Percentiles rank a stretch among this genome's conserved stretches.
phyloP scores from a whole-genome alignment of 2,888 invertebrate species.

The Monopis laevigella region DNA sequence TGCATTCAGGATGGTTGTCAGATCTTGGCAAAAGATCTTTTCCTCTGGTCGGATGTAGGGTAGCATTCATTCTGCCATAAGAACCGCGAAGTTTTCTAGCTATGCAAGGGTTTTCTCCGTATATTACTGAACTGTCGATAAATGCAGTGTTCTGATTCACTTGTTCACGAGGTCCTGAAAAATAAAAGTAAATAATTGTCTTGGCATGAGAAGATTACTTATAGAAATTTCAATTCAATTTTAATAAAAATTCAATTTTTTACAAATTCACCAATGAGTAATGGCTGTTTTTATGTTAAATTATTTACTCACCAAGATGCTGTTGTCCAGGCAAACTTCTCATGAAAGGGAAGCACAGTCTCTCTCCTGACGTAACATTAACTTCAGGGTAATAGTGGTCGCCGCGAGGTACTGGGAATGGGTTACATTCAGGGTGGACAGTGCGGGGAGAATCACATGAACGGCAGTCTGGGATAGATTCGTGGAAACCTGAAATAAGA shows the following conservation, averaged over 20 bases:
- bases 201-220: no score
- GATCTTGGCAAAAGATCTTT: conserved; percentile 84
- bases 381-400: conserved; percentile 91
- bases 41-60: conserved; percentile 75
- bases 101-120: conserved; percentile 89
- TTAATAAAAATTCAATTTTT: no score
- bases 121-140: conserved; percentile 86
- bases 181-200: neutral
- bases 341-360: conserved; percentile 94
- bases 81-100: conserved; percentile 79
- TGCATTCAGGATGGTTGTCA: conserved; percentile 86
- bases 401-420: conserved; percentile 87
- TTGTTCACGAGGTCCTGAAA: conserved; percentile 85
- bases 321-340: conserved; percentile 92
- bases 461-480: conserved; percentile 89
- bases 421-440: conserved; percentile 94
- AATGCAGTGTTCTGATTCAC: conserved; percentile 94
- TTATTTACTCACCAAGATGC: conserved; percentile 66
- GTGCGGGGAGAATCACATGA: conserved; percentile 87
- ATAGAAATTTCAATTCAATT: no score
- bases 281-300: neutral
- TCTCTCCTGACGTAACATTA: conserved; percentile 83
- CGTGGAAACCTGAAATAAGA: conserved; percentile 78
- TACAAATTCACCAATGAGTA: neutral
- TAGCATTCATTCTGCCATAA: conserved; percentile 84